Evolutionary conservation across 1,140 invertebrate genomes (phyloP).

Genomic region (Glomeris maerens): DNA sequence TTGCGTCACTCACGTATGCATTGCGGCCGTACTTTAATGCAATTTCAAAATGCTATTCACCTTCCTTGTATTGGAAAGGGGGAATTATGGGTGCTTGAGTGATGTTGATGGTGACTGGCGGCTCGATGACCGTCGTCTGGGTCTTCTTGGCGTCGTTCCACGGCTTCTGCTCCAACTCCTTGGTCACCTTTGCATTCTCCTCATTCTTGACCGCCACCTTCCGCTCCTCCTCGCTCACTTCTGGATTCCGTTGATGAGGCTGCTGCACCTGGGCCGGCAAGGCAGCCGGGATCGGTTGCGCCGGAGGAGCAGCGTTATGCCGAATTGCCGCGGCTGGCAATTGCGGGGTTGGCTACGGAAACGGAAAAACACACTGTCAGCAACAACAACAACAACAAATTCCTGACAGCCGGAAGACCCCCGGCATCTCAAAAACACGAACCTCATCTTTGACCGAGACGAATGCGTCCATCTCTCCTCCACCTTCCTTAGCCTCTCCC

Average conservation of each 20-base stretch:
- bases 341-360: not conserved
- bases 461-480: conserved; percentile 11
- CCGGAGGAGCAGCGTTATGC: not conserved
- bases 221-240: conserved; percentile 4
- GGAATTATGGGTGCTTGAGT: not conserved
- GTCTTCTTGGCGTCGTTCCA: not conserved
- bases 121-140: conserved; percentile 4
- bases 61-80: conserved; percentile 9
- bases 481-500: conserved; percentile 10
- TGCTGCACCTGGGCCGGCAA: not conserved
- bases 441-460: conserved; percentile 11
- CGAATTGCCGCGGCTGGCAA: not conserved
- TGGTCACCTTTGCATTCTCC: conserved; percentile 11
- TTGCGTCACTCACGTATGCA: not conserved
- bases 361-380: not conserved
- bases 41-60: conserved; percentile 2
- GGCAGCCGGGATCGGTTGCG: not conserved
- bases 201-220: conserved; percentile 13
- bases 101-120: not conserved
- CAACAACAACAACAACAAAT: not conserved
- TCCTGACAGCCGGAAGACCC: not conserved
- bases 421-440: not conserved
- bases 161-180: not conserved
- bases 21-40: not conserved
- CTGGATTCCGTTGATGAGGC: not conserved